phyloP scores from a whole-genome alignment of 2,113 vertebrate species.

The Chinchilla lanigera region DNA sequence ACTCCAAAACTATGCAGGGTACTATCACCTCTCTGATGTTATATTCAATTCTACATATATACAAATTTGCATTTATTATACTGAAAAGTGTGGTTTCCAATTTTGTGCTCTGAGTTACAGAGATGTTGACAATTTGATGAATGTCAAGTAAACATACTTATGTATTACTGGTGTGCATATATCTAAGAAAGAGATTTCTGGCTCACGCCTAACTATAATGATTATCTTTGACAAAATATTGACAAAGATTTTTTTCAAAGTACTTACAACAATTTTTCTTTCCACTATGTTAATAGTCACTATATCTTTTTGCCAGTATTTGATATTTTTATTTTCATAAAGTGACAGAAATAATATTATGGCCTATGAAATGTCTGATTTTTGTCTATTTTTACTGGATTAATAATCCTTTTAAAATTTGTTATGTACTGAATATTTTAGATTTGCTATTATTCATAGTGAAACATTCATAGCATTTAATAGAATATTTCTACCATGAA shows the following conservation, averaged over 20 bases:
- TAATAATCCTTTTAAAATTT: background rate
- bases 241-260: background rate
- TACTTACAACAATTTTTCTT: background rate
- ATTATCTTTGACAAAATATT: conserved; percentile 31
- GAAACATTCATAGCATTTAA: background rate
- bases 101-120: background rate
- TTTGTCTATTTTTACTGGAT: background rate
- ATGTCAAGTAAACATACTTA: background rate
- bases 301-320: background rate
- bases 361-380: background rate
- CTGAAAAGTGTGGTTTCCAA: background rate
- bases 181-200: background rate
- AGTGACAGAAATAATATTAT: background rate
- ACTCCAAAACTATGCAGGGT: background rate
- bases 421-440: background rate
- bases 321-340: background rate
- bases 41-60: background rate
- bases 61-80: background rate
- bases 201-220: background rate
- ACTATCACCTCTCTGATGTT: background rate
- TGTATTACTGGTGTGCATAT: background rate
- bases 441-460: background rate
- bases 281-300: background rate
- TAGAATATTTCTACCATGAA: background rate
- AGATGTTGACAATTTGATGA: background rate